Evolutionary conservation across 2,888 invertebrate species (phyloP).

Genomic region (Limnephilus lunatus): DNA sequence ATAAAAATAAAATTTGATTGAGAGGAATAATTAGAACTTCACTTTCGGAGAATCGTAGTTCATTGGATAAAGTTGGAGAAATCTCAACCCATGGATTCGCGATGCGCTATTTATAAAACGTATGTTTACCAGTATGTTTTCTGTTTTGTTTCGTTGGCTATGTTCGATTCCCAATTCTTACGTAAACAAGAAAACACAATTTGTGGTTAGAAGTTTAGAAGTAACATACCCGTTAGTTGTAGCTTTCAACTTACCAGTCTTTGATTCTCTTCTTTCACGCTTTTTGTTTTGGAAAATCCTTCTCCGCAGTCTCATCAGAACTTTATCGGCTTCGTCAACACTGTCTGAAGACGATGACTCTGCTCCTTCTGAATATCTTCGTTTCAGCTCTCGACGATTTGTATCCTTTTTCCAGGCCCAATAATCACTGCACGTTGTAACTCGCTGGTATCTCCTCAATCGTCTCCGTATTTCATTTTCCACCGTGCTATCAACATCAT

Average conservation of each 20-base stretch:
- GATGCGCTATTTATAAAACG: background rate
- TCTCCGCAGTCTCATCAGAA: slow-evolving; percentile 75
- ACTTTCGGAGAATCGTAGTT: background rate
- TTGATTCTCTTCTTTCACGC: slow-evolving; percentile 72
- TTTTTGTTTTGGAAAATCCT: slow-evolving; percentile 76
- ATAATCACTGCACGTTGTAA: slow-evolving; percentile 73
- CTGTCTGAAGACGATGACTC: slow-evolving; percentile 76
- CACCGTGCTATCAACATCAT: slow-evolving; percentile 69
- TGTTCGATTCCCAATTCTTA: background rate
- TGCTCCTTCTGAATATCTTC: slow-evolving; percentile 64
- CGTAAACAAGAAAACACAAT: background rate
- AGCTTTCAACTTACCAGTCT: slow-evolving; percentile 44
- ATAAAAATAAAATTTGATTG: background rate
- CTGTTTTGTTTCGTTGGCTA: background rate
- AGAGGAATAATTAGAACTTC: background rate
- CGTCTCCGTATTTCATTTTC: slow-evolving; percentile 75
- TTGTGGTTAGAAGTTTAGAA: background rate
- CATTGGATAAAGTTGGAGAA: background rate
- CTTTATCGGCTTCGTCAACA: slow-evolving; percentile 76
- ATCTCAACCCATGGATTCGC: background rate
- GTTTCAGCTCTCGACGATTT: slow-evolving; percentile 51
- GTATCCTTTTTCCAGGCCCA: slow-evolving; percentile 68
- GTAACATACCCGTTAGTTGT: background rate
- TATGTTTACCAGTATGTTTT: slow-evolving; percentile 2
- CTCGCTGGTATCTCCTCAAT: slow-evolving; percentile 76